Conservation (phyloP, 2,113 vertebrate species). For the Pelmatolapia mariae region DNA sequence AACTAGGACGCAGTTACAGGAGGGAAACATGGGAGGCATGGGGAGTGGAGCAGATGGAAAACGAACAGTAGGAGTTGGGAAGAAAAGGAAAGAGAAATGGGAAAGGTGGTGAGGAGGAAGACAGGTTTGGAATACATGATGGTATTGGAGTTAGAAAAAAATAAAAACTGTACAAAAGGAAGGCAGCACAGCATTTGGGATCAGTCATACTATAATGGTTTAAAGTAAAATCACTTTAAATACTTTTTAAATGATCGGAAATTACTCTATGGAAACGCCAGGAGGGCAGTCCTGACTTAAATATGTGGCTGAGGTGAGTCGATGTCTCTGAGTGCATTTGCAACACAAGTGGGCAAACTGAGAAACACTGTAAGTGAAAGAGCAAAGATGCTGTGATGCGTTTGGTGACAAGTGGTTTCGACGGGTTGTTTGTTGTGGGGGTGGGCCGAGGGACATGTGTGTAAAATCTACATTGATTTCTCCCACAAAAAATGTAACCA, state of each 20-base stretch:
- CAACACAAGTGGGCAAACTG: neutral
- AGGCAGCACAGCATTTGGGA: neutral
- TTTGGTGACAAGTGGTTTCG: neutral
- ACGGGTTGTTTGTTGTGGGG: neutral
- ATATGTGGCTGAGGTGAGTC: neutral
- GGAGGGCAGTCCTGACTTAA: neutral
- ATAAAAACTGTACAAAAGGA: neutral
- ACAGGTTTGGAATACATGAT: neutral
- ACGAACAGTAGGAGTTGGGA: neutral
- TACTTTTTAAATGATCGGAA: neutral
- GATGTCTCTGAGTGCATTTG: neutral
- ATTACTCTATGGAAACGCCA: neutral
- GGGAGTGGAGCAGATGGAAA: neutral
- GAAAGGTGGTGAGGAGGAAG: neutral
- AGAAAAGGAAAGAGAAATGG: neutral
- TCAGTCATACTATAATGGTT: neutral
- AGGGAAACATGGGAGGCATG: neutral
- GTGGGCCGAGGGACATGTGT: neutral
- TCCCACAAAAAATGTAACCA: neutral
- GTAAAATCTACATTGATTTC: neutral
- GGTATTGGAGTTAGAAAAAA: neutral
- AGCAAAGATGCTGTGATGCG: neutral
- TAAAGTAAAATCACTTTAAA: neutral
- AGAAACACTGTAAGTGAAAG: neutral
- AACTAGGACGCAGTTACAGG: neutral